Evolutionary conservation across 2,888 invertebrate genomes (phyloP), one percentile per base, ranked within the genome.

Genomic region (Hololepta plana): DNA sequence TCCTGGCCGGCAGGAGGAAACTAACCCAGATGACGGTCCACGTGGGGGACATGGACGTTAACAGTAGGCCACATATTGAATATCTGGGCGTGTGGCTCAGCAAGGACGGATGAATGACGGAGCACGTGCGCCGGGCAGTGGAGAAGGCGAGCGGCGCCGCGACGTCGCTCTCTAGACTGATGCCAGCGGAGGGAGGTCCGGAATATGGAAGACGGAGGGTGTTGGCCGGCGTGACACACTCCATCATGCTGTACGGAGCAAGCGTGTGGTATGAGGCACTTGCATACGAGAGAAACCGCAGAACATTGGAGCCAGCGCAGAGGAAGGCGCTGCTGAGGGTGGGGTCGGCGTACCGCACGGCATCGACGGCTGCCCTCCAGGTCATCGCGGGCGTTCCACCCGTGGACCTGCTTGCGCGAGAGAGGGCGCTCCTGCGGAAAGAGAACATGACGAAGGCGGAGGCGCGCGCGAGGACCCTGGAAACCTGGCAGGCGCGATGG

Each of bases 1-100:
- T 30, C 6, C 23, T 34, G 7, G 22, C 27, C n/a, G 32, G 19
- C 6, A 35, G 19, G 10, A 28, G 25, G 5, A 34, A 29, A 19
- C 15, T 32, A 23, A 17, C 19, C 12, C 21, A 25, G n/a, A 12
- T 33, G 3, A 7, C 10, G 3, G 26, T 34, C 9, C 8, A 22
- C 4, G 16, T 31, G 6, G 27, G 19, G 2, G 27, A 7, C 10
- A 7, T 4, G 3, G 10, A 21, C 3, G 17, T 30, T 9, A 13
- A 6, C 4, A 21, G 25, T 15, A 4, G 6, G 9, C 10, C 12
- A 8, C 9, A 16, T 7, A 11, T 23, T 11, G 27, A 12, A 15
- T 30, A 30, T 15, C 27, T 30, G 4, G 30, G 30, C n/a, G 17
- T 30, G 8, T 5, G 11, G 7, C 5, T 30, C 1, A 23, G 19